A percentile compares a stretch with the other conserved stretches of the same genome.
phyloP scores from a whole-genome alignment of 2,113 vertebrate genomes.

The Corapipo altera region DNA sequence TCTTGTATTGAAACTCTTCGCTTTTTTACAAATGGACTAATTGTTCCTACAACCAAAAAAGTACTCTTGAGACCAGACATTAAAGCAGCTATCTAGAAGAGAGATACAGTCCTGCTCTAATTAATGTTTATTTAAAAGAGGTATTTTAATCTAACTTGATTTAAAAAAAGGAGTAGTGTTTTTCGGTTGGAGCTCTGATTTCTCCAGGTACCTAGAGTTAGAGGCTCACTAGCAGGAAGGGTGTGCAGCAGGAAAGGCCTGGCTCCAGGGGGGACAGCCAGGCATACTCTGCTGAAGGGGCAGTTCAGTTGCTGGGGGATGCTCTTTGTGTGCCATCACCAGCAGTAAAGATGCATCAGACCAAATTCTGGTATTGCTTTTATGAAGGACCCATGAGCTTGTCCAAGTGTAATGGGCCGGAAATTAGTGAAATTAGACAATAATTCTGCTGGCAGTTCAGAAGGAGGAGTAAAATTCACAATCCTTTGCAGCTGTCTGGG shows the following conservation, averaged over 20 bases:
- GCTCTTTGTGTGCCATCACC: not conserved
- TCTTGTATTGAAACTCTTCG: not conserved
- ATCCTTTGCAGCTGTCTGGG: not conserved
- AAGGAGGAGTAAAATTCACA: not conserved
- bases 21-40: not conserved
- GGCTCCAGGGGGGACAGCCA: not conserved
- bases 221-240: not conserved
- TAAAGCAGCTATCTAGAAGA: not conserved
- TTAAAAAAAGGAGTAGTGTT: not conserved
- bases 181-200: not conserved
- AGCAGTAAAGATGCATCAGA: not conserved
- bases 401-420: not conserved
- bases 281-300: not conserved
- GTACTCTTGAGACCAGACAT: not conserved
- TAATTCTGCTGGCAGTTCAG: not conserved
- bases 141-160: not conserved
- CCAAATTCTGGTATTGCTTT: not conserved
- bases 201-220: not conserved
- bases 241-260: not conserved
- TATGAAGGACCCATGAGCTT: not conserved
- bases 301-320: not conserved
- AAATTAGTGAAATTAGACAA: conserved; percentile 5
- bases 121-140: not conserved
- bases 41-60: not conserved
- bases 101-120: not conserved